Conservation (phyloP, 2,113 vertebrate species). For the Ardeotis arabs region DNA sequence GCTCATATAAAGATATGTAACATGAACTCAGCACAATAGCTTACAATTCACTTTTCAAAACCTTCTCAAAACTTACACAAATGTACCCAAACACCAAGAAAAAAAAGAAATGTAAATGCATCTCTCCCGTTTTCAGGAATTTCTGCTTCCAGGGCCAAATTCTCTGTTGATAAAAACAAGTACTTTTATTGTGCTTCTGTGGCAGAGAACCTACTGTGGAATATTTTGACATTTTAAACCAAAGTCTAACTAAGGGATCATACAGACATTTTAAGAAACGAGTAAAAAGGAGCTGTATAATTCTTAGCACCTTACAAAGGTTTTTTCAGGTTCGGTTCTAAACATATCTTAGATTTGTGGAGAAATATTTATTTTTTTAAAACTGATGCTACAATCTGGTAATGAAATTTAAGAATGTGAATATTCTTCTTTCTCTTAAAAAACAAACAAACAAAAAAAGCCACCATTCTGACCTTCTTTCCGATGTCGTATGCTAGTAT, state of each 20-base stretch:
- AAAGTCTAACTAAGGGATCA: not conserved
- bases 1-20: not conserved
- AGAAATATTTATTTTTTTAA: not conserved
- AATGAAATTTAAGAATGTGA: not conserved
- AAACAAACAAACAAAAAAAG: not conserved
- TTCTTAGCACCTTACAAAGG: not conserved
- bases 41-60: not conserved
- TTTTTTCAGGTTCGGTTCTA: not conserved
- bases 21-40: not conserved
- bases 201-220: not conserved
- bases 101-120: constrained; percentile 35
- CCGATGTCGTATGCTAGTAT: not conserved
- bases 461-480: not conserved
- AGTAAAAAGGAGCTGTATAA: not conserved
- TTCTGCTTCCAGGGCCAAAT: not conserved
- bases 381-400: not conserved
- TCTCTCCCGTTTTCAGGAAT: not conserved
- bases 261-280: not conserved
- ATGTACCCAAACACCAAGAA: not conserved
- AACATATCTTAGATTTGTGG: not conserved
- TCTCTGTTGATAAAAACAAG: not conserved
- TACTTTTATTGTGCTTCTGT: not conserved
- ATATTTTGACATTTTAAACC: not conserved
- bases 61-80: not conserved
- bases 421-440: not conserved